phyloP scores from a whole-genome alignment of 2,797 vertebrate species.

The Chrosomus eos region DNA sequence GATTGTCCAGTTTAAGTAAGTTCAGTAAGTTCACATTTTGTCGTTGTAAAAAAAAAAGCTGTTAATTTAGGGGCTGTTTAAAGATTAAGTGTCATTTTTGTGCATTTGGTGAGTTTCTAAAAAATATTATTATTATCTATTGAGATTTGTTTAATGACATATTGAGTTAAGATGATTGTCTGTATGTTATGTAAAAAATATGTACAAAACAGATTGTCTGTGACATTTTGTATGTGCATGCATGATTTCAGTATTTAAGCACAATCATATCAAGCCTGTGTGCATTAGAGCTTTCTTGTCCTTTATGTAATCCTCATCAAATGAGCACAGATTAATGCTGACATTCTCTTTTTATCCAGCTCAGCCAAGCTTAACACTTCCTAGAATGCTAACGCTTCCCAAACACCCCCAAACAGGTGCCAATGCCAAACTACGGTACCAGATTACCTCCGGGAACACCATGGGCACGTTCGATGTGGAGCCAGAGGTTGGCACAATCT shows the following conservation, averaged over 20 bases:
- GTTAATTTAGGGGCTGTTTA: background rate
- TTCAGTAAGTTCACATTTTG: too few relatives aligned
- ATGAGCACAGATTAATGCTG: constrained; percentile 41
- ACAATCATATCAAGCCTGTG: constrained; percentile 28
- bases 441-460: constrained; percentile 85
- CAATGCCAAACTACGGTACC: constrained; percentile 89
- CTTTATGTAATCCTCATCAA: constrained; percentile 48
- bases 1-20: too few relatives aligned
- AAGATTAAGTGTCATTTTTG: background rate
- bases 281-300: constrained; percentile 20
- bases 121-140: background rate
- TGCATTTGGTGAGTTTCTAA: background rate
- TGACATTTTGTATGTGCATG: constrained; percentile 4
- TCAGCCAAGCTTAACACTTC: constrained; percentile 41
- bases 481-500: constrained; percentile 84
- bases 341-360: constrained; percentile 35
- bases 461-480: constrained; percentile 89
- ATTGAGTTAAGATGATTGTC: background rate
- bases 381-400: constrained; percentile 39
- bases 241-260: constrained; percentile 20
- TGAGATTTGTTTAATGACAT: background rate
- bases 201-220: background rate
- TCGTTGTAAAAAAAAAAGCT: too few relatives aligned
- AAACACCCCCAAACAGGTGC: constrained; percentile 72
- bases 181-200: constrained; percentile 4